A percentile compares a stretch with the other conserved stretches of the same genome.
These are phyloP conservation scores for Hiodon alosoides DNA, from an alignment of 2,113 vertebrate genomes.

Conservation along the genomic window DNA sequence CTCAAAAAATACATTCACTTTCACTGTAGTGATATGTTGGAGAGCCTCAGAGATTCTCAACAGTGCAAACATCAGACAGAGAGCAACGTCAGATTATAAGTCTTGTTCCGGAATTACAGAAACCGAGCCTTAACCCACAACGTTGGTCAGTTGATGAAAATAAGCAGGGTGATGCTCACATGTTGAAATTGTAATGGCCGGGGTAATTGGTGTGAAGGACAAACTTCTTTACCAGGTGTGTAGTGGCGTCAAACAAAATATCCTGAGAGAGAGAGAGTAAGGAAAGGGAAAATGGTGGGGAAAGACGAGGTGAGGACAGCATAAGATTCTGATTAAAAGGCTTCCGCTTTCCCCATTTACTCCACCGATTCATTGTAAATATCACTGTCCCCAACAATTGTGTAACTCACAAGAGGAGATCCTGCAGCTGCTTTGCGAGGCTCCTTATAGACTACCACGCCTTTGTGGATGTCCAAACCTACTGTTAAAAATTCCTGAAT, in stretches of 20 bases:
- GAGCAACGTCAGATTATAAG: not conserved
- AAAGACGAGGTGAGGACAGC: not conserved
- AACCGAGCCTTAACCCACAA: too few species aligned
- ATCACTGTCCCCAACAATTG: too few species aligned
- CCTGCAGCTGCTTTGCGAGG: too few species aligned
- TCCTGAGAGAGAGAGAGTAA: constrained; percentile 61
- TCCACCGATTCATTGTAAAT: too few species aligned
- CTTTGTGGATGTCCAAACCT: too few species aligned
- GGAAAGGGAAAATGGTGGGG: not conserved
- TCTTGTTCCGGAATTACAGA: not conserved
- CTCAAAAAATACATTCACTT: not conserved
- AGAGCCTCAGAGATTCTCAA: too few species aligned
- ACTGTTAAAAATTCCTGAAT: too few species aligned
- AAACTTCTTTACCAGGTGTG: constrained; percentile 97
- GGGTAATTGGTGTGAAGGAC: constrained; percentile 97
- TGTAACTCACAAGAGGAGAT: too few species aligned
- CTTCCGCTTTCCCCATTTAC: too few species aligned
- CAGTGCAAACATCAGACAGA: too few species aligned
- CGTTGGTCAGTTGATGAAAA: not conserved
- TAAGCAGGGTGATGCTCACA: constrained; percentile 67
- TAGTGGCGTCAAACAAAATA: constrained; percentile 94
- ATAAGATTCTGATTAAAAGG: not conserved
- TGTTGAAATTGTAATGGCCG: constrained; percentile 99
- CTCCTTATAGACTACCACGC: too few species aligned
- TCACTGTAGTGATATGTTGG: too few species aligned